Evolutionary conservation across 2,113 vertebrate genomes (phyloP).

Genomic region (Nanorana parkeri): DNA sequence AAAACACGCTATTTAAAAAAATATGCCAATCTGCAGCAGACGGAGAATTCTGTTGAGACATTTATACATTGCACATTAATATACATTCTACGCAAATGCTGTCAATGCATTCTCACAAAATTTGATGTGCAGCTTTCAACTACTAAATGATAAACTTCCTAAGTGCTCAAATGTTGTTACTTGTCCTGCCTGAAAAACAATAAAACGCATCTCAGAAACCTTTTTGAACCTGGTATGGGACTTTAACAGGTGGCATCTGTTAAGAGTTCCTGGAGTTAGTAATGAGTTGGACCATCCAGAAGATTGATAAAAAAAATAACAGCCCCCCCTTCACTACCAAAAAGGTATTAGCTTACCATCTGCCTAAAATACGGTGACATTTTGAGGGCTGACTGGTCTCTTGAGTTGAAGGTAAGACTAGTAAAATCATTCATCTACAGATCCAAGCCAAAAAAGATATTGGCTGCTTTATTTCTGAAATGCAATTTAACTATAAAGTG

Average conservation of each 20-base stretch:
- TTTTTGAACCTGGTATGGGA: conserved; percentile 43
- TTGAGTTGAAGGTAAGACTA: conserved; percentile 37
- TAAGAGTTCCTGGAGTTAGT: conserved; percentile 52
- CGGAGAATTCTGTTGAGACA: conserved; percentile 38
- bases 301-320: conserved; percentile 46
- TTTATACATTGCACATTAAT: conserved; percentile 20
- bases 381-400: background rate
- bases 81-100: conserved; percentile 26
- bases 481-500: background rate
- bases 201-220: conserved; percentile 57
- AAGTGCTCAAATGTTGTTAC: conserved; percentile 55
- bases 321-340: too few relatives aligned
- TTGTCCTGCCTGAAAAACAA: conserved; percentile 43
- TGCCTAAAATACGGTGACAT: conserved; percentile 47
- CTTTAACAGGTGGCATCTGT: conserved; percentile 36
- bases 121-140: conserved; percentile 60
- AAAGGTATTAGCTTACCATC: conserved; percentile 56
- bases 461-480: conserved; percentile 11
- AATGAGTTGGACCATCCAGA: conserved; percentile 53
- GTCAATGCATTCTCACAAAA: conserved; percentile 47
- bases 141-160: conserved; percentile 50
- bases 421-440: conserved; percentile 17
- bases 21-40: conserved; percentile 56
- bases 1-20: conserved; percentile 38
- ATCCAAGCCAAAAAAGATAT: conserved; percentile 31